Evolutionary conservation across 1,140 invertebrate species (phyloP).

Genomic region (Trypoxylus dichotomus): DNA sequence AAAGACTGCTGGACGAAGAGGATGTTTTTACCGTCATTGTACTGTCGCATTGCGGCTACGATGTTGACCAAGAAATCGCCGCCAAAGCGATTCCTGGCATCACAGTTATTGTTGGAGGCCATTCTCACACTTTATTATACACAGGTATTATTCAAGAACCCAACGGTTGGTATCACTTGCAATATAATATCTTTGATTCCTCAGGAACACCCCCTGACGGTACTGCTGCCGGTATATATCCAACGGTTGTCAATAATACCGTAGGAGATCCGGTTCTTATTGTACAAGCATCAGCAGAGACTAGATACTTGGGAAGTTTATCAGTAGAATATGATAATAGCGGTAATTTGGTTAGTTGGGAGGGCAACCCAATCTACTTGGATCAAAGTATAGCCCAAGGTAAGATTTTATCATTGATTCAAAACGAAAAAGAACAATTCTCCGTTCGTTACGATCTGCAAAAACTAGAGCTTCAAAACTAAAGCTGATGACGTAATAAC

Average conservation of each 20-base stretch:
- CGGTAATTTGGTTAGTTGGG: slow-evolving; percentile 69
- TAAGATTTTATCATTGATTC: slow-evolving; percentile 47
- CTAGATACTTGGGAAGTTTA: slow-evolving; percentile 75
- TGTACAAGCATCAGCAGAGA: slow-evolving; percentile 70
- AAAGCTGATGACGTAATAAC: no score
- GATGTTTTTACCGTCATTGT: slow-evolving; percentile 53
- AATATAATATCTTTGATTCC: not conserved
- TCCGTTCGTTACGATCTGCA: no score
- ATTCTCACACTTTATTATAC: slow-evolving; percentile 68
- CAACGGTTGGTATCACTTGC: not conserved
- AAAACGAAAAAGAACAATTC: no score
- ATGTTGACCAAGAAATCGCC: slow-evolving; percentile 67
- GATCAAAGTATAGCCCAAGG: slow-evolving; percentile 64
- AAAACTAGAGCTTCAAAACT: no score
- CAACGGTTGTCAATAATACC: slow-evolving; percentile 55
- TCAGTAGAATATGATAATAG: slow-evolving; percentile 72
- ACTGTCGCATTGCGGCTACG: slow-evolving; percentile 63
- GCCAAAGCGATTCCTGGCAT: slow-evolving; percentile 63
- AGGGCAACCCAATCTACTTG: slow-evolving; percentile 76
- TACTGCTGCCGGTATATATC: slow-evolving; percentile 58
- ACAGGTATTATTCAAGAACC: slow-evolving; percentile 37
- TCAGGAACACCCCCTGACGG: slow-evolving; percentile 44
- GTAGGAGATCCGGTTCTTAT: slow-evolving; percentile 65
- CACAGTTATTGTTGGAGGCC: slow-evolving; percentile 82
- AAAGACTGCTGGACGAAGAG: slow-evolving; percentile 51